A percentile compares a stretch with the other conserved stretches of the same genome.
These are phyloP conservation scores for Potamarius usumacintae DNA, from an alignment of 2,113 vertebrate genomes.

Conservation along the genomic window DNA sequence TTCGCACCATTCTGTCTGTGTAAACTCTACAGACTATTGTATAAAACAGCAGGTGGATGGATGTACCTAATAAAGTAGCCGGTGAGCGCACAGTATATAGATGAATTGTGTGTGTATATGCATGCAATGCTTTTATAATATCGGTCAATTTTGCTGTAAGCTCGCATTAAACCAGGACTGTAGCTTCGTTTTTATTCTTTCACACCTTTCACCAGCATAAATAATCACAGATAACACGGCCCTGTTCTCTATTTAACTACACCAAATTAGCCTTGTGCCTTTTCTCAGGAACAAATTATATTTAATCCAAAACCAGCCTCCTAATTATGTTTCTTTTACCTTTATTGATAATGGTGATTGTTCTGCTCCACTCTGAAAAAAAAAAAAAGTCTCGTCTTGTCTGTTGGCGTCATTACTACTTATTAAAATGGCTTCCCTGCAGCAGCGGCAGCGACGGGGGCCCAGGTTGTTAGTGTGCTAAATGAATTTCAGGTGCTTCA, in stretches of 20 bases:
- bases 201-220: conserved; percentile 21
- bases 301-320: conserved; percentile 15
- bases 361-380: conserved; percentile 55
- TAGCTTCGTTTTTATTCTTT: not conserved
- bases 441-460: conserved; percentile 49
- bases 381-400: conserved; percentile 61
- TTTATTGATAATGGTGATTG: conserved; percentile 55
- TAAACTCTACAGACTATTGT: too few relatives aligned
- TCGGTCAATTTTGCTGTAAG: not conserved
- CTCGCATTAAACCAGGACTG: not conserved
- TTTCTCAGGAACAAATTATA: conserved; percentile 28
- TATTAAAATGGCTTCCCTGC: conserved; percentile 71
- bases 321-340: conserved; percentile 56
- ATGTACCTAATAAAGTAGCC: too few relatives aligned
- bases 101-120: not conserved
- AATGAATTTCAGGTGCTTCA: conserved; percentile 73
- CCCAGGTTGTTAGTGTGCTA: conserved; percentile 65
- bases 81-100: too few relatives aligned
- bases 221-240: not conserved
- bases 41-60: too few relatives aligned
- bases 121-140: not conserved
- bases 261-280: conserved; percentile 34
- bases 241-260: conserved; percentile 31
- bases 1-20: too few relatives aligned
- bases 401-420: conserved; percentile 68